Base-by-base conservation (phyloP, 2,888 invertebrate genomes). In the Theretra japonica region DNA sequence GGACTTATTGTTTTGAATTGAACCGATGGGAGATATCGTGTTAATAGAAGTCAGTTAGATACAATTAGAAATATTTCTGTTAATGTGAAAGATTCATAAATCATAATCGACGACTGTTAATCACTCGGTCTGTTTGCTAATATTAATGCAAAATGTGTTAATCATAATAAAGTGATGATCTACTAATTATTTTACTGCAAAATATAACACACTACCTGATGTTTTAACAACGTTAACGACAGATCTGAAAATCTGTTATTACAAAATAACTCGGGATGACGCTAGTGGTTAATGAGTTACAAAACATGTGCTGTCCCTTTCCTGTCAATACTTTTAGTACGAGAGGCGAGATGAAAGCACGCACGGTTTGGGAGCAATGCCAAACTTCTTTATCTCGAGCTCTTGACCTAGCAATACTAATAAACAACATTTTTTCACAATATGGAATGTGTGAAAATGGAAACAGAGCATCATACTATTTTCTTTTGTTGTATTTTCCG, bases 401-500 rank as follows among this genome's bases (percentile, higher is more conserved):
- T 85, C 87, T 90, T 90, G 91, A 91, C 91, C 91, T 91, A 91
- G 90, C 89, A 65, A 65, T 65, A 48, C 15, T 65, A 65, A 65
- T 65, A 65, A 65, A 65, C 65, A 65, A 41, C 4, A 7, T 48
- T 65, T 65, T 65, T 65, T 65, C 33, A 48, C 48, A 41, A 65
- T 65, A 65, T 19, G 65, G 41, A 65, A 48, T 23, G 65, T 48
- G 65, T 48, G 48, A 48, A 65, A 41, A 65, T 65, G 65, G 11
- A 62, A 21, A 21, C 41, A 33, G 23, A 41, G 41, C 17, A 48
- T 48, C 65, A 65, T 1, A 21, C 21, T 62, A 41, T 62, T 41
- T 62, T 41, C 2, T 65, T 21, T 62, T 23, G 23, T 65, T 25
- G 5, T 65, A 17, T 48, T 33, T 62, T 41, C 65, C 41, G 65